phyloP scores from a whole-genome alignment of 2,888 invertebrate genomes.

The Elegia similella region DNA sequence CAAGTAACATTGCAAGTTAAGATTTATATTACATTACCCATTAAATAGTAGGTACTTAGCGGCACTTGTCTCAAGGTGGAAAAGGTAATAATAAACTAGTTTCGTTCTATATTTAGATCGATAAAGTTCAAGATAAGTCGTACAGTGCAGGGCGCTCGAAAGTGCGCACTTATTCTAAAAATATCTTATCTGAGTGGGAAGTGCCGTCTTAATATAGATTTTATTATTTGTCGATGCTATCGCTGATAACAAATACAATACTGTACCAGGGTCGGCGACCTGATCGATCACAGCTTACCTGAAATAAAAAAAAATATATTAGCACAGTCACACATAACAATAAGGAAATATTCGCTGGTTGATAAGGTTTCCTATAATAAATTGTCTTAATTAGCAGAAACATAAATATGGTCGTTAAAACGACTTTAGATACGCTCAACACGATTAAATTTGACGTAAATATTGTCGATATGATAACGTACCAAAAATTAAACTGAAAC shows the following conservation, averaged over 20 bases:
- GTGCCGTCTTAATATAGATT: conserved; percentile 5
- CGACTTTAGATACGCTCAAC: background rate
- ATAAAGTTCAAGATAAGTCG: background rate
- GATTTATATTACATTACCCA: background rate
- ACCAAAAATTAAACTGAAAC: background rate
- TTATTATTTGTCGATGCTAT: background rate
- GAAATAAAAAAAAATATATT: background rate
- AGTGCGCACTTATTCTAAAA: conserved; percentile 12
- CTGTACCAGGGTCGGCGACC: background rate
- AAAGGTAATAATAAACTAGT: background rate
- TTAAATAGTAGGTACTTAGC: background rate
- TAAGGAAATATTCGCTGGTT: background rate
- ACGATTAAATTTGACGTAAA: background rate
- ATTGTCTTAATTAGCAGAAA: no score
- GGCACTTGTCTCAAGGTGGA: background rate
- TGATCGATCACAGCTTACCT: conserved; percentile 7
- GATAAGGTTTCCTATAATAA: background rate
- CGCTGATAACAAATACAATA: background rate
- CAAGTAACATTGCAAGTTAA: background rate
- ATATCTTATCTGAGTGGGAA: conserved; percentile 1
- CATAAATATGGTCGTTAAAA: no score
- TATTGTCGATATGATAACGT: background rate
- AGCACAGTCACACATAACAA: background rate
- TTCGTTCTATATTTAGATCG: background rate
- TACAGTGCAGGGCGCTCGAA: background rate